Percentiles rank a stretch among this genome's conserved stretches.
phyloP scores from a whole-genome alignment of 2,113 vertebrate genomes.

The Fregata magnificens region DNA sequence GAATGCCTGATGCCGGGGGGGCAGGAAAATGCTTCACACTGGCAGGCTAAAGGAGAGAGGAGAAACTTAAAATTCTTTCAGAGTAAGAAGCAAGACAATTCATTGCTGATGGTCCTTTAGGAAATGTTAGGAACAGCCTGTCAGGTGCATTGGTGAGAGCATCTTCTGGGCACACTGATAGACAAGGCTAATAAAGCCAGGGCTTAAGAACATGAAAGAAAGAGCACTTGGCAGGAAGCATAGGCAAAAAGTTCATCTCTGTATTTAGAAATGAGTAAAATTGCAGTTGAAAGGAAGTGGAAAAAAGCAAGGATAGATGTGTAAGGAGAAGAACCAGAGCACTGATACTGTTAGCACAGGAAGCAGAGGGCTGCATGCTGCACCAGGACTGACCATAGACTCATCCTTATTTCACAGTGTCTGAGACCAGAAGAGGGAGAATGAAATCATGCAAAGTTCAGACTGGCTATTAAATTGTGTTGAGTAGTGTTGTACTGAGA shows the following conservation, averaged over 20 bases:
- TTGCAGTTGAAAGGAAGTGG: background rate
- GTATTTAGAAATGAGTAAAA: background rate
- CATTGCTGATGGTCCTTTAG: background rate
- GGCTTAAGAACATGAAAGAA: background rate
- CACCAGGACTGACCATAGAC: fast-evolving
- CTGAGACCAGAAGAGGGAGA: background rate
- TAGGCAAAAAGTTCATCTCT: background rate
- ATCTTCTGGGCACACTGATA: background rate
- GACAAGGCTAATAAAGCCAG: background rate
- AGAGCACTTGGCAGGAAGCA: background rate
- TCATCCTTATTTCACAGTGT: background rate
- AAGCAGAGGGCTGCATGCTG: background rate
- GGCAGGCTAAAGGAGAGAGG: background rate
- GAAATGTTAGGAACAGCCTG: background rate
- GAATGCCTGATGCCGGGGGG: background rate
- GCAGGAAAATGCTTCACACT: background rate
- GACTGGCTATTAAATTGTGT: background rate
- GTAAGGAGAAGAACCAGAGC: background rate
- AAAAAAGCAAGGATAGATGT: background rate
- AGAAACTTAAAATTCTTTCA: background rate
- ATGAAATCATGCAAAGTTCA: background rate
- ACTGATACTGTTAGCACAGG: background rate
- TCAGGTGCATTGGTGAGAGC: background rate
- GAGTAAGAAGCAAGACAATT: background rate
- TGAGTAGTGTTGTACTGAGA: background rate